Percentiles rank a stretch among this genome's conserved stretches.
These are phyloP conservation scores for Potamarius usumacintae DNA, from an alignment of 2,113 vertebrate species.

Conservation along the genomic window DNA sequence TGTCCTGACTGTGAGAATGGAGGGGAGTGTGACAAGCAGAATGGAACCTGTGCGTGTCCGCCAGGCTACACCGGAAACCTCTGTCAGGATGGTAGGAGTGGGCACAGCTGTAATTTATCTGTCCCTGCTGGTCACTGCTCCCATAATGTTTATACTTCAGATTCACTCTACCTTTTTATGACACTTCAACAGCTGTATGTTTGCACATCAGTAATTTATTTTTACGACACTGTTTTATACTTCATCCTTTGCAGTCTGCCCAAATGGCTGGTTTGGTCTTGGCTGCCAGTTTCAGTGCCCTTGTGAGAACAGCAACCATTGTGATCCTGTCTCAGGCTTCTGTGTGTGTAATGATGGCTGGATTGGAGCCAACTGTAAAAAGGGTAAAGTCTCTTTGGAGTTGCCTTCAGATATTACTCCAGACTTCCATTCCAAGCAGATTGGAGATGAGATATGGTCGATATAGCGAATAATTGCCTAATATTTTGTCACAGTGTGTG, in stretches of 20 bases:
- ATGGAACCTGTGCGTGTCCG: conserved; percentile 70
- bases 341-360: conserved; percentile 76
- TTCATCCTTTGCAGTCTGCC: conserved; percentile 69
- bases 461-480: neutral
- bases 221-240: neutral
- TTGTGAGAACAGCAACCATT: conserved; percentile 74
- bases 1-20: conserved; percentile 73
- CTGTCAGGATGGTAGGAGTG: conserved; percentile 75
- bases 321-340: conserved; percentile 69
- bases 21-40: conserved; percentile 64
- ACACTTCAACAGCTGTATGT: neutral
- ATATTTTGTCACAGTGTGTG: conserved; percentile 73
- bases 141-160: neutral
- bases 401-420: neutral
- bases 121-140: neutral
- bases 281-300: conserved; percentile 73
- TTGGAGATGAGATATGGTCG: neutral
- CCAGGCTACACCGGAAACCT: conserved; percentile 72
- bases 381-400: conserved; percentile 60
- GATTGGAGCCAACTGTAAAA: conserved; percentile 73
- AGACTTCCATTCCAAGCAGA: neutral
- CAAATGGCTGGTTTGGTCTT: conserved; percentile 69
- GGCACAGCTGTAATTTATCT: neutral
- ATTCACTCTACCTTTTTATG: neutral
- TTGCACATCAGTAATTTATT: neutral